Evolutionary conservation across 2,888 invertebrate genomes (phyloP).

Genomic region (Mythimna ferrago): DNA sequence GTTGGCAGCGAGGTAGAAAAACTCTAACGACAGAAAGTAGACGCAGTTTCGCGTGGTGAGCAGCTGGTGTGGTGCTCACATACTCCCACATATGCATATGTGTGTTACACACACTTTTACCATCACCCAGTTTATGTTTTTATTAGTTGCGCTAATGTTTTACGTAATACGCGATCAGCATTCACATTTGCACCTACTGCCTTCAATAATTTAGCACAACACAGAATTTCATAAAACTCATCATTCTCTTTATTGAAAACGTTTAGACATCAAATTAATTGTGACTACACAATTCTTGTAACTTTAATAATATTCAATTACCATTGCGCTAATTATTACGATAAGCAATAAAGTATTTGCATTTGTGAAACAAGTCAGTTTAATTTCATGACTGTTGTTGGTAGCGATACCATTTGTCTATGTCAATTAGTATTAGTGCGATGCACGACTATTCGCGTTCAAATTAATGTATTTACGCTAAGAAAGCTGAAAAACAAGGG

Average conservation of each 20-base stretch:
- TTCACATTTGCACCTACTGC: constrained; percentile 44
- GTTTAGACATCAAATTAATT: constrained; percentile 27
- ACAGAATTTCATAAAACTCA: constrained; percentile 29
- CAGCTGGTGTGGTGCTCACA: constrained; percentile 23
- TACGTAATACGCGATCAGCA: constrained; percentile 54
- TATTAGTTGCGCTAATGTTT: constrained; percentile 51
- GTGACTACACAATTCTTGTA: constrained; percentile 1
- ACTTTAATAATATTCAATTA: constrained; percentile 18
- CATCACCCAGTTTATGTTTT: constrained; percentile 51
- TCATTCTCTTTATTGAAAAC: constrained; percentile 30
- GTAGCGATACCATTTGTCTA: constrained; percentile 77
- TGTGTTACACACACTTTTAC: constrained; percentile 50
- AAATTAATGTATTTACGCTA: constrained; percentile 76
- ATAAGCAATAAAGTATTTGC: constrained; percentile 22
- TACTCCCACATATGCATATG: constrained; percentile 22
- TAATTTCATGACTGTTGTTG: constrained; percentile 58
- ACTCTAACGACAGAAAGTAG: constrained; percentile 57
- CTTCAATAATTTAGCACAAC: constrained; percentile 39
- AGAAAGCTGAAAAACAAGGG: constrained; percentile 76
- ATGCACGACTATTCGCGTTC: constrained; percentile 74
- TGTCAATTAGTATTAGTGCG: constrained; percentile 81
- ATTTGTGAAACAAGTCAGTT: constrained; percentile 54
- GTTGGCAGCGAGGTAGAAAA: constrained; percentile 31
- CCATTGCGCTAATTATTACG: constrained; percentile 18
- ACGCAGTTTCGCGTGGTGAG: constrained; percentile 32